Percentiles rank a stretch among this genome's conserved stretches.
Evolutionary conservation across 2,888 invertebrate genomes (phyloP).

Genomic region (Heliothis peltigera): DNA sequence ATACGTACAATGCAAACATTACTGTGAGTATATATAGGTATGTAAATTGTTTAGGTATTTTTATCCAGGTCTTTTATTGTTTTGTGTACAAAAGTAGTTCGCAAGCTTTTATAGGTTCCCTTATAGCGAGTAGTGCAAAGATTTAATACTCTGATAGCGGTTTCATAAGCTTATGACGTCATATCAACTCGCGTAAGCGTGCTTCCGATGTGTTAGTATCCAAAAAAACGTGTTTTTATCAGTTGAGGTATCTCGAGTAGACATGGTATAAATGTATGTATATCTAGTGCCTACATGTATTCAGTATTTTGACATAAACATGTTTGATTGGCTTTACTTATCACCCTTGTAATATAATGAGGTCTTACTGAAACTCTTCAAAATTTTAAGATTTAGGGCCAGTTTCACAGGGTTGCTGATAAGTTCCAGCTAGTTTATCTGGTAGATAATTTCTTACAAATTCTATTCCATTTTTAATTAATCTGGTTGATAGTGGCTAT

Average conservation of each 20-base stretch:
- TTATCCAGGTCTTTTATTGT: conserved; percentile 38
- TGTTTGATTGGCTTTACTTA: too few relatives aligned
- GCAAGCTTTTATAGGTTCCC: conserved; percentile 32
- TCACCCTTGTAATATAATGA: too few relatives aligned
- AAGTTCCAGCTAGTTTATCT: too few relatives aligned
- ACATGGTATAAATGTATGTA: conserved; percentile 1
- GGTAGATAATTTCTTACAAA: too few relatives aligned
- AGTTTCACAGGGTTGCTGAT: too few relatives aligned
- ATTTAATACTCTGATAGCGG: conserved; percentile 43
- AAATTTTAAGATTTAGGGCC: too few relatives aligned
- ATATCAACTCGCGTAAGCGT: conserved; percentile 3
- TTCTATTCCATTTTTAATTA: too few relatives aligned
- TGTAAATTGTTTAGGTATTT: conserved; percentile 17
- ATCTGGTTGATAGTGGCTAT: too few relatives aligned
- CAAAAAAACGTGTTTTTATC: conserved; percentile 28
- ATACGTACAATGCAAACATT: not conserved
- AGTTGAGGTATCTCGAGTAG: not conserved
- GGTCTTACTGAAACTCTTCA: too few relatives aligned
- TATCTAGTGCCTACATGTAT: too few relatives aligned
- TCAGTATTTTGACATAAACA: too few relatives aligned
- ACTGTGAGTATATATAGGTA: too few relatives aligned
- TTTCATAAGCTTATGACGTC: conserved; percentile 35
- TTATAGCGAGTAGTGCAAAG: conserved; percentile 29
- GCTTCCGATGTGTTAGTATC: conserved; percentile 1
- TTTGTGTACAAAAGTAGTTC: conserved; percentile 17